Conservation (phyloP, 2,113 vertebrate species). For the Isichthys henryi region DNA sequence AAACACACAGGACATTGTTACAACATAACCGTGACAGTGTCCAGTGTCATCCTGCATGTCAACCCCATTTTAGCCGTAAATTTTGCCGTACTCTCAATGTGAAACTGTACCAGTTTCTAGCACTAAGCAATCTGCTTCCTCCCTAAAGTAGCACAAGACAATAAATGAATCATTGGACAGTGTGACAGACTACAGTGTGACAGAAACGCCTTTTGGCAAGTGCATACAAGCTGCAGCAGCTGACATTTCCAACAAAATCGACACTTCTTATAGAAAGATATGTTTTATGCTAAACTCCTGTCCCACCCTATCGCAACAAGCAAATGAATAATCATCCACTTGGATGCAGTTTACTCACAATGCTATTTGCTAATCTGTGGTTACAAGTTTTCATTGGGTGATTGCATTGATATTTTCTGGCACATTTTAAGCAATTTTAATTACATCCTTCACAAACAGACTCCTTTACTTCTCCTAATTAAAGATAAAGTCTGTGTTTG, state of each 20-base stretch:
- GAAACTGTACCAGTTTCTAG: not conserved
- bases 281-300: not conserved
- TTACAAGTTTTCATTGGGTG: not conserved
- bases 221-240: not conserved
- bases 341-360: not conserved
- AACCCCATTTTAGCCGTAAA: not conserved
- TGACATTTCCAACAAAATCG: not conserved
- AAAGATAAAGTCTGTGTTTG: not conserved
- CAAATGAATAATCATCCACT: not conserved
- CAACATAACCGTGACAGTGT: not conserved
- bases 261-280: not conserved
- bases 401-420: not conserved
- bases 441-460: not conserved
- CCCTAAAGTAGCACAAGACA: not conserved
- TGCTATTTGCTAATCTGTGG: not conserved
- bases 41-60: not conserved
- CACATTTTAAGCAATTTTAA: not conserved
- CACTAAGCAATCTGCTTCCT: not conserved
- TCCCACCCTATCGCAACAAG: not conserved
- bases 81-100: not conserved
- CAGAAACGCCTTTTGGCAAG: not conserved
- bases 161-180: constrained; percentile 9
- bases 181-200: not conserved
- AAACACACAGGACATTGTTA: not conserved
- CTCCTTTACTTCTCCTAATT: not conserved